These are phyloP conservation scores for Latrodectus elegans DNA, from an alignment of 2,888 invertebrate species.

Conservation along the genomic window DNA sequence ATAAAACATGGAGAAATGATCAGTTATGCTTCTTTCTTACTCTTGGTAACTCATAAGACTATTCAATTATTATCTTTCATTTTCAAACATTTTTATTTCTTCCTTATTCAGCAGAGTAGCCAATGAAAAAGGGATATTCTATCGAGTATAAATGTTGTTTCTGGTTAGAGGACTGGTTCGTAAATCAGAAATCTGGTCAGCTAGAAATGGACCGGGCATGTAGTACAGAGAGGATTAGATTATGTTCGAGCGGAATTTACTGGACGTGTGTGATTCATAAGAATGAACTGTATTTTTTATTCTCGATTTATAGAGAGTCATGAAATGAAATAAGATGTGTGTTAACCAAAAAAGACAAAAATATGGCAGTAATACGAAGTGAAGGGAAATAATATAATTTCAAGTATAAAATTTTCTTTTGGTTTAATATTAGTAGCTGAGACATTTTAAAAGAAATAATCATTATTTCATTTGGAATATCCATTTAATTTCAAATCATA, in stretches of 20 bases:
- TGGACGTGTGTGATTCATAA: not conserved
- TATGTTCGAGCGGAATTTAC: not conserved
- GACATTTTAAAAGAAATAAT: too few species aligned
- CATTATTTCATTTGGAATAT: too few species aligned
- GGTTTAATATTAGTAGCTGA: too few species aligned
- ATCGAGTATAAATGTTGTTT: not conserved
- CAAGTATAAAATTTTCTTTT: too few species aligned
- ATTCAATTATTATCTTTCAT: not conserved
- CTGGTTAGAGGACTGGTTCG: not conserved
- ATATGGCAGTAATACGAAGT: too few species aligned
- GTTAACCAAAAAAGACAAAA: too few species aligned
- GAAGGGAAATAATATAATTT: too few species aligned
- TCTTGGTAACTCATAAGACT: not conserved
- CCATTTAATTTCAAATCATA: too few species aligned
- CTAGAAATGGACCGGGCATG: slow-evolving; percentile 1
- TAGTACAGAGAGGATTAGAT: not conserved
- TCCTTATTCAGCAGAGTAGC: not conserved
- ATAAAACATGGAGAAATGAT: not conserved
- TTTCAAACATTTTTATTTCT: not conserved
- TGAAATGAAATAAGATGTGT: too few species aligned
- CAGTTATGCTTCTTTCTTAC: not conserved
- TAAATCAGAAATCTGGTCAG: slow-evolving; percentile 5
- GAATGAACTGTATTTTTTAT: too few species aligned
- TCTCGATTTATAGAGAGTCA: too few species aligned
- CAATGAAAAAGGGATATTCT: not conserved